These are phyloP conservation scores for Murina feae DNA, from an alignment of 2,113 vertebrate genomes.

Conservation along the genomic window DNA sequence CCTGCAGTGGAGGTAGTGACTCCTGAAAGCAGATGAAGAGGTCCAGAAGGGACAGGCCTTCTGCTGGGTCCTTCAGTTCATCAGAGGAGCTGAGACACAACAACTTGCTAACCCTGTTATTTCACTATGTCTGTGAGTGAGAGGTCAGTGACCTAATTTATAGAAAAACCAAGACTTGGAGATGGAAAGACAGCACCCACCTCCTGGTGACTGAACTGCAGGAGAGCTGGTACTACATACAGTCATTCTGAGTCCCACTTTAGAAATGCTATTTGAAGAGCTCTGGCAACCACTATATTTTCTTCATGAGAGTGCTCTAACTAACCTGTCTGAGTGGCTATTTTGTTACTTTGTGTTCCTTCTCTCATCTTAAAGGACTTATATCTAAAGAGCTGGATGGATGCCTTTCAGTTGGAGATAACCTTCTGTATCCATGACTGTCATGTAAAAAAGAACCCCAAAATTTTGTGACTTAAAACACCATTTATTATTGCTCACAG, in stretches of 20 bases:
- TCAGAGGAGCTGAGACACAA: neutral
- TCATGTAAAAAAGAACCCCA: neutral
- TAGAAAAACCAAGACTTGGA: neutral
- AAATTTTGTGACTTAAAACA: neutral
- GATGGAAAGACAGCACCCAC: neutral
- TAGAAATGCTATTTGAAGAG: neutral
- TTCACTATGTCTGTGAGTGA: neutral
- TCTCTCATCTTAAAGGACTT: neutral
- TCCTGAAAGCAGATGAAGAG: too few species aligned
- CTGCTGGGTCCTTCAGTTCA: too few species aligned
- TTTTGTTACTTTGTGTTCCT: neutral
- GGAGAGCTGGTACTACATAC: accelerated
- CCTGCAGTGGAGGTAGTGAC: too few species aligned
- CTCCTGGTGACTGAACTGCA: neutral
- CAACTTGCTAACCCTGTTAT: too few species aligned
- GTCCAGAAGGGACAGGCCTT: neutral
- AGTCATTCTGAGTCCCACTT: neutral
- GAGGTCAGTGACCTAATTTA: neutral
- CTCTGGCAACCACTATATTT: neutral
- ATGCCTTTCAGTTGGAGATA: too few species aligned
- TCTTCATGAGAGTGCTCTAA: too few species aligned
- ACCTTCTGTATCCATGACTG: neutral
- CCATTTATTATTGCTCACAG: neutral
- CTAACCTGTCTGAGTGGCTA: neutral
- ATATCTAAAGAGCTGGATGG: neutral